Percentiles rank a stretch among this genome's conserved stretches.
phyloP scores from a whole-genome alignment of 2,888 invertebrate species.

The Drosophila falleni region DNA sequence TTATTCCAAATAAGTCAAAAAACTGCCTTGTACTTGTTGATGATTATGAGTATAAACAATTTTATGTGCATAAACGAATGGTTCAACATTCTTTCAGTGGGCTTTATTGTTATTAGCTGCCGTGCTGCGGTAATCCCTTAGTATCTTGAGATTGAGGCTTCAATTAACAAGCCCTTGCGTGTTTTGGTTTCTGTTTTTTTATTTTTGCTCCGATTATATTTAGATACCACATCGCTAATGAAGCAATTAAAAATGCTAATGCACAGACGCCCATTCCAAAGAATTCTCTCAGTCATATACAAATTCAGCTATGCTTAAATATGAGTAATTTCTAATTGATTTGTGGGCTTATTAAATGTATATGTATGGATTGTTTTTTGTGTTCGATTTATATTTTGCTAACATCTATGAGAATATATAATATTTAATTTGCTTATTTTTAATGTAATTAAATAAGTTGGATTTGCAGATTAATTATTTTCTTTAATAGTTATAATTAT shows the following conservation, averaged over 20 bases:
- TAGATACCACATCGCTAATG: conserved; percentile 41
- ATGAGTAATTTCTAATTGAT: conserved; percentile 38
- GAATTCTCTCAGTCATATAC: conserved; percentile 8
- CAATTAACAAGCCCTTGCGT: conserved; percentile 16
- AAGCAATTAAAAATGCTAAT: conserved; percentile 48
- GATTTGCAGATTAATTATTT: too few species aligned
- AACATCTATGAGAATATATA: neutral
- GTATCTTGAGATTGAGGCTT: conserved; percentile 25
- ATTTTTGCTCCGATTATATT: conserved; percentile 33
- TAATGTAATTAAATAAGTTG: too few species aligned
- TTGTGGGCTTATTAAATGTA: conserved; percentile 9
- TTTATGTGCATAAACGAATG: conserved; percentile 15
- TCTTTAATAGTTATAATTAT: too few species aligned
- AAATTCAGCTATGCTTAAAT: conserved; percentile 17
- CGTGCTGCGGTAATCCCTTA: conserved; percentile 10
- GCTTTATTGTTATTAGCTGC: conserved; percentile 17
- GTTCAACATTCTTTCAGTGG: conserved; percentile 8
- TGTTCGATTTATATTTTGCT: neutral
- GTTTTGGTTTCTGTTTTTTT: conserved; percentile 16
- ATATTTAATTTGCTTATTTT: neutral
- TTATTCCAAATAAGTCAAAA: neutral
- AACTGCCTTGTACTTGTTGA: neutral
- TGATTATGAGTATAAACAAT: conserved; percentile 12
- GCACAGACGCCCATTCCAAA: conserved; percentile 24
- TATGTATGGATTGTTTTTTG: neutral